Evolutionary conservation across 2,888 invertebrate genomes (phyloP), one percentile per base, ranked within the genome.

Genomic region (Mesorhabditis spiculigera): DNA sequence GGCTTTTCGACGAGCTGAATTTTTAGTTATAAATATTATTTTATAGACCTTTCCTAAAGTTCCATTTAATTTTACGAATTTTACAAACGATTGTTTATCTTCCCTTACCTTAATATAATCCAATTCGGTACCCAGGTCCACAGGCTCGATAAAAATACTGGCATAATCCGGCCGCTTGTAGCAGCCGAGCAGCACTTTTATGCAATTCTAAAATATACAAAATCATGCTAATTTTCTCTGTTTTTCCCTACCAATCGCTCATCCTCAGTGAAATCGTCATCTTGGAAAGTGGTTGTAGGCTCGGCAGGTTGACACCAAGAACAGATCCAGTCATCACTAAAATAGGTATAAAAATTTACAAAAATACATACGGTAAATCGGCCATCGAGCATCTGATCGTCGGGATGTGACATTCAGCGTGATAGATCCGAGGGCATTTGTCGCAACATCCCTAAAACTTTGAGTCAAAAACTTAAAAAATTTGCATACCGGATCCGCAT

Each of bases 1-100:
- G 58, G 58, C n/a, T 50, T 50, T 50, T 50, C 58, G 58, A 50
- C 58, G n/a, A 50, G 58, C 58, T 50, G 58, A 50, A 50, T 50
- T 50, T 50, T n/a, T 50, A 50, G 3, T 50, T 1, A 50, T 50
- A 13, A 13, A 10, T 50, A 50, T 50, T 50, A n/a, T 13, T 50
- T n/a, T 50, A 50, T 50, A 13, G 58, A 50, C n/a, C n/a, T 10
- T 50, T 50, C 58, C 3, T 13, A 13, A 2, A n/a, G n/a, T 50
- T 50, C n/a, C 58, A 13, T 13, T 50, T 50, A n/a, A 50, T 50
- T 50, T 50, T 50, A 13, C 10, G 3, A 13, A n/a, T 13, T 50
- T 50, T 50, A 3, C 8, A n/a, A 50, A n/a, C 8, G n/a, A 50
- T 50, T 50, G 1, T 50, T 50, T 13, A 50, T n/a, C 10, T 13